These are phyloP conservation scores for Girardia tigrina DNA, from an alignment of 2,888 invertebrate genomes.

Conservation along the genomic window DNA sequence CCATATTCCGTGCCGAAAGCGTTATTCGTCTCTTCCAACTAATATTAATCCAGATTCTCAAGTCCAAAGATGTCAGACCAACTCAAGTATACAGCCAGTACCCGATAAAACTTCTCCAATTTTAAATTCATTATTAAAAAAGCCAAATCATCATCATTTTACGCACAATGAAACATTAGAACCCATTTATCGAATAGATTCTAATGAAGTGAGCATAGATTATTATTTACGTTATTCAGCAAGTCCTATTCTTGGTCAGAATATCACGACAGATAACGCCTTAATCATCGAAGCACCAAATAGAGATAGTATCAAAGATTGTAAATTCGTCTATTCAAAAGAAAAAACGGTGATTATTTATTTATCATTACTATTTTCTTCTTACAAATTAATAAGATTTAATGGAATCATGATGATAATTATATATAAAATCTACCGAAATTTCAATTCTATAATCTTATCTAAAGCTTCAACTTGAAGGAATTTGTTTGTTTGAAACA, in stretches of 20 bases:
- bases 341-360: neutral
- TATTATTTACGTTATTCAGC: neutral
- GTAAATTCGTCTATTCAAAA: neutral
- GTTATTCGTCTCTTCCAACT: neutral
- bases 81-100: neutral
- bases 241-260: neutral
- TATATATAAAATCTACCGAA: too few relatives aligned
- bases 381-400: too few relatives aligned
- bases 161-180: neutral
- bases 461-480: too few relatives aligned
- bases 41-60: neutral
- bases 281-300: neutral
- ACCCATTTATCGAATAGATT: neutral
- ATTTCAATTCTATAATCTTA: too few relatives aligned
- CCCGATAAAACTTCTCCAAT: neutral
- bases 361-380: too few relatives aligned
- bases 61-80: neutral
- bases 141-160: neutral
- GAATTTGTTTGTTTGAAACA: too few relatives aligned
- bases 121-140: neutral
- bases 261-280: neutral
- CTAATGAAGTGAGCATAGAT: neutral
- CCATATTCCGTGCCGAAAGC: neutral
- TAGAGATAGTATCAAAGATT: neutral
- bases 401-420: too few relatives aligned